Conservation (phyloP, 2,888 invertebrate species). For the Taphrorychus bicolor region DNA sequence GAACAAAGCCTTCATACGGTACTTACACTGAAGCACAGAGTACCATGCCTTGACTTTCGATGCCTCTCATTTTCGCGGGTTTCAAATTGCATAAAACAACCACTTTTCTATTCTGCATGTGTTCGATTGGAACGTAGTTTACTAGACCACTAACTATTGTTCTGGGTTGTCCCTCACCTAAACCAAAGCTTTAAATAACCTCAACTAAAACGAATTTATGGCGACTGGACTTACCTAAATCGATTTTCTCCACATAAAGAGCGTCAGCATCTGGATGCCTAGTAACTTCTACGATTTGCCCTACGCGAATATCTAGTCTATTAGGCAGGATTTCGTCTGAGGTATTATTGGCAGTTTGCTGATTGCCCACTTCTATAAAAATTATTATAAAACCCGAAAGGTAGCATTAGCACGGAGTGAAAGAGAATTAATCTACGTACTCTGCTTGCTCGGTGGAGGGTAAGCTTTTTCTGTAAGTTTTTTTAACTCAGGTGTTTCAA, state of each 20-base stretch:
- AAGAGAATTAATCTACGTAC: slow-evolving; percentile 32
- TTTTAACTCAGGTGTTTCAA: slow-evolving; percentile 80
- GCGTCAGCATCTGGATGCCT: slow-evolving; percentile 93
- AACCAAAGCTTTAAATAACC: not conserved
- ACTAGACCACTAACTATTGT: slow-evolving; percentile 90
- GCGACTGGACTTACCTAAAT: slow-evolving; percentile 61
- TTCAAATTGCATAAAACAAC: slow-evolving; percentile 96
- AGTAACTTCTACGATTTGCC: slow-evolving; percentile 82
- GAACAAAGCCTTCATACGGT: no score
- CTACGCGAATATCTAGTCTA: slow-evolving; percentile 86
- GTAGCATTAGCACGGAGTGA: no score
- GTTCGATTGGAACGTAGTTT: slow-evolving; percentile 86
- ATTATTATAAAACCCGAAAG: no score
- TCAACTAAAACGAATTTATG: not conserved
- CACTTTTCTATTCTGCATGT: slow-evolving; percentile 88
- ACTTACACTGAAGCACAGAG: slow-evolving; percentile 82
- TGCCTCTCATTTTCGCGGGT: slow-evolving; percentile 94
- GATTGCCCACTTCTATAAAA: slow-evolving; percentile 29
- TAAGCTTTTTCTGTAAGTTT: slow-evolving; percentile 84
- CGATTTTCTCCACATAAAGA: slow-evolving; percentile 91
- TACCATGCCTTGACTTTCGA: slow-evolving; percentile 93
- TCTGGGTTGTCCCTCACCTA: slow-evolving; percentile 74
- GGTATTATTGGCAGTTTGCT: slow-evolving; percentile 9
- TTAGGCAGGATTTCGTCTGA: slow-evolving; percentile 68
- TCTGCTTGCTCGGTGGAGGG: slow-evolving; percentile 75